Evolutionary conservation across 2,113 vertebrate genomes (phyloP).

Genomic region (Myotis brandtii): DNA sequence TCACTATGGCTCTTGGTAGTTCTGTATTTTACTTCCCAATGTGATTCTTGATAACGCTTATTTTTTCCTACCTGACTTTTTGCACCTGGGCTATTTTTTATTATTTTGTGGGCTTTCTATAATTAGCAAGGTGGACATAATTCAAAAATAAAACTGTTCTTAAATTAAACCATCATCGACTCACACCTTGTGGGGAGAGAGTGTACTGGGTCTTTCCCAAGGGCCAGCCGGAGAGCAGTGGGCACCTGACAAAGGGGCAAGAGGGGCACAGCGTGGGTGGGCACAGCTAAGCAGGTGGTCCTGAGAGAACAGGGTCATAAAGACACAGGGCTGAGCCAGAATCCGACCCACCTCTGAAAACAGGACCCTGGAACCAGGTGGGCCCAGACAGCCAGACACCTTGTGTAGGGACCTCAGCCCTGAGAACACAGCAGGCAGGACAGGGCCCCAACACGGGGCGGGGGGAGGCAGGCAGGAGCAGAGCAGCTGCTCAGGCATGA

Average conservation of each 20-base stretch:
- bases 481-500: accelerated
- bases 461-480: background rate
- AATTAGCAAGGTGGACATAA: background rate
- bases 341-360: background rate
- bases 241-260: background rate
- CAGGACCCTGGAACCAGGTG: background rate
- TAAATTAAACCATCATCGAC: background rate
- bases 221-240: background rate
- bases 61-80: background rate
- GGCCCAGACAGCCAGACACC: background rate
- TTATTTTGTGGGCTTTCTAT: background rate
- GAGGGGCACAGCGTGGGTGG: background rate
- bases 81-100: background rate
- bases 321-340: background rate
- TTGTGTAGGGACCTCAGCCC: too few relatives aligned
- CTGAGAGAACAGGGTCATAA: background rate
- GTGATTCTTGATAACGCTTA: background rate
- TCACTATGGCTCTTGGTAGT: background rate
- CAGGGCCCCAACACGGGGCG: background rate
- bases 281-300: accelerated
- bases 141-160: background rate
- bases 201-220: background rate
- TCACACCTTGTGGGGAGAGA: background rate
- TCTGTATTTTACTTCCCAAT: background rate
- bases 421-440: background rate